A percentile compares a stretch with the other conserved stretches of the same genome.
These are phyloP conservation scores for Acrocephalus scirpaceus DNA, from an alignment of 2,797 vertebrate species.

Conservation along the genomic window DNA sequence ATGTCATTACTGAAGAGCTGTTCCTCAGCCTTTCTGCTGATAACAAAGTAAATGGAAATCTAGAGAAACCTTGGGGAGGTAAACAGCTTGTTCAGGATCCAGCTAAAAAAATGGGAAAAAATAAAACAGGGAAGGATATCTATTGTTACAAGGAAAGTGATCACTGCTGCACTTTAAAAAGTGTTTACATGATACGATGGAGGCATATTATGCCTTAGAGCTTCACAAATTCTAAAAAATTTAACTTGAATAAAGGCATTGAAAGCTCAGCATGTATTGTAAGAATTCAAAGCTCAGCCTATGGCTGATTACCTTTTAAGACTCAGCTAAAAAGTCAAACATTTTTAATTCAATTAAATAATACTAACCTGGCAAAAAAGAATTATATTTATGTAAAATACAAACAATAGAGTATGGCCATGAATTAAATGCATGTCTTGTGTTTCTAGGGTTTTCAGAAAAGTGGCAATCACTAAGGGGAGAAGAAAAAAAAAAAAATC, in stretches of 20 bases:
- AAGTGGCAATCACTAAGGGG: background rate
- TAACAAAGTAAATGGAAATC: conserved; percentile 76
- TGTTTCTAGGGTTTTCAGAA: conserved; percentile 3
- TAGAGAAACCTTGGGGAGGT: conserved; percentile 61
- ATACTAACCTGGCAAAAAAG: background rate
- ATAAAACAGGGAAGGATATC: background rate
- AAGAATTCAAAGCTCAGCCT: conserved; percentile 13
- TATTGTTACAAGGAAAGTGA: background rate
- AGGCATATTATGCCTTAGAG: background rate
- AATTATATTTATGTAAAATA: background rate
- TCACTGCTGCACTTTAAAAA: background rate
- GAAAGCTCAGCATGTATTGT: background rate
- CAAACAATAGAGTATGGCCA: background rate
- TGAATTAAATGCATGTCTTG: background rate
- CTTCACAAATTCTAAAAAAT: background rate
- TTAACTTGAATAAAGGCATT: background rate
- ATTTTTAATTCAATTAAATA: conserved; percentile 10
- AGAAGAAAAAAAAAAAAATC: background rate
- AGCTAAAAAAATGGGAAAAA: conserved; percentile 25
- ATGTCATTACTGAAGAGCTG: conserved; percentile 71
- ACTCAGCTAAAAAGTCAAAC: background rate
- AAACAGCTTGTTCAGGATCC: conserved; percentile 66
- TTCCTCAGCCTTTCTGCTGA: conserved; percentile 67
- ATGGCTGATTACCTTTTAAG: background rate
- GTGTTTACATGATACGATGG: background rate